phyloP scores from a whole-genome alignment of 2,888 invertebrate genomes.

The Sacculina carcini region DNA sequence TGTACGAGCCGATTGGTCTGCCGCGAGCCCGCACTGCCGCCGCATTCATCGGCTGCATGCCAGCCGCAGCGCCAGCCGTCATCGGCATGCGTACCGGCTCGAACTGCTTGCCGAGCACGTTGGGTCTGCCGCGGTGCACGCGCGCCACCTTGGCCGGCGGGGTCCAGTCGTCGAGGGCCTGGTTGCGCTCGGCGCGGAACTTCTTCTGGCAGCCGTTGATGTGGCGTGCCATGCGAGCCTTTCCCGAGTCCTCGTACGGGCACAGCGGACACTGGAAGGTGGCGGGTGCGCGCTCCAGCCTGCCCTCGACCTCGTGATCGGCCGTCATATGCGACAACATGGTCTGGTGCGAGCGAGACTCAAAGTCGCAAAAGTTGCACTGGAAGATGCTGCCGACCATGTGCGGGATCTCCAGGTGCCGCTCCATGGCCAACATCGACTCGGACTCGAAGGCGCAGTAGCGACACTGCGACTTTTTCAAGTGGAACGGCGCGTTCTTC shows the following conservation, averaged over 20 bases:
- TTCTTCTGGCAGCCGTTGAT: constrained; percentile 62
- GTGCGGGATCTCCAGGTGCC: constrained; percentile 71
- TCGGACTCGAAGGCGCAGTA: constrained; percentile 73
- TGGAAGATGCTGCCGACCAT: constrained; percentile 47
- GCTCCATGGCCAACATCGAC: constrained; percentile 50
- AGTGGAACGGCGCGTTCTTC: constrained; percentile 50
- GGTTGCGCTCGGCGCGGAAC: constrained; percentile 60
- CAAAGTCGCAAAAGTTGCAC: constrained; percentile 58
- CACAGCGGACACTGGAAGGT: constrained; percentile 80
- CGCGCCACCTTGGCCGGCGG: constrained; percentile 78
- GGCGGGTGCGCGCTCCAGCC: constrained; percentile 54
- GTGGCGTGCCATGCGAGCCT: constrained; percentile 67
- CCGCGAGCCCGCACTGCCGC: constrained; percentile 22
- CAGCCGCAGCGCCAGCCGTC: constrained; percentile 19
- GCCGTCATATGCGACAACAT: constrained; percentile 77
- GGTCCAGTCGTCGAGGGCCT: constrained; percentile 54
- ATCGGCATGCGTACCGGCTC: constrained; percentile 14
- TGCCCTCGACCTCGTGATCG: constrained; percentile 55
- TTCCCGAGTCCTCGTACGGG: constrained; percentile 77
- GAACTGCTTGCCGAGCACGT: constrained; percentile 13
- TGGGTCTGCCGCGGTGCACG: constrained; percentile 12
- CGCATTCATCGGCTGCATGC: constrained; percentile 12
- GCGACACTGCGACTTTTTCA: constrained; percentile 50
- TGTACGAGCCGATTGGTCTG: constrained; percentile 19
- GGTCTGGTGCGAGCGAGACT: constrained; percentile 52